Conservation (phyloP, 2,113 vertebrate genomes). For the Pelecanus crispus region DNA sequence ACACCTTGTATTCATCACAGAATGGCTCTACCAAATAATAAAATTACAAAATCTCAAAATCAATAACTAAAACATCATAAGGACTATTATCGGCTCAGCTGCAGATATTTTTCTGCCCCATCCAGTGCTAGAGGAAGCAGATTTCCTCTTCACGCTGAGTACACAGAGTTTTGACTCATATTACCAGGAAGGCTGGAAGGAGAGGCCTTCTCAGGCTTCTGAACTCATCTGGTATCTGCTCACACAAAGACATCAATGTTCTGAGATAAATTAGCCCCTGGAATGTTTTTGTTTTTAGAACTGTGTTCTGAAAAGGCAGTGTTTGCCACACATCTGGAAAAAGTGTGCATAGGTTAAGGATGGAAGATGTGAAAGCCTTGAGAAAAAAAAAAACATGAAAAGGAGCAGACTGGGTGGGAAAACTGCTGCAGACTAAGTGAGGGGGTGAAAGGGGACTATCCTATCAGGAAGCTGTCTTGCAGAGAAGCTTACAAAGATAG, state of each 20-base stretch:
- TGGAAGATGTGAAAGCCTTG: not conserved
- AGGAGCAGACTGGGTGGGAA: slow-evolving; percentile 35
- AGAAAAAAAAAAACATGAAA: slow-evolving; percentile 65
- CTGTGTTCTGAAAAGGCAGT: slow-evolving; percentile 44
- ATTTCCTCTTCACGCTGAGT: slow-evolving; percentile 61
- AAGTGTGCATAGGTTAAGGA: slow-evolving; percentile 57
- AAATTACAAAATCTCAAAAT: slow-evolving; percentile 5
- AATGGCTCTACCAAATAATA: not conserved
- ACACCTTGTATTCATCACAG: not conserved
- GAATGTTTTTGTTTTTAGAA: slow-evolving; percentile 68
- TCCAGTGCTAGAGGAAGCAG: slow-evolving; percentile 21
- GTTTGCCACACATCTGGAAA: slow-evolving; percentile 70
- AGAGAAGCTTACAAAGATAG: slow-evolving; percentile 32
- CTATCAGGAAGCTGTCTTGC: not conserved
- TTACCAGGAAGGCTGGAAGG: slow-evolving; percentile 50
- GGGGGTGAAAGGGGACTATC: not conserved
- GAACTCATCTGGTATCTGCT: slow-evolving; percentile 66
- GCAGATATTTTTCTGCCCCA: slow-evolving; percentile 43
- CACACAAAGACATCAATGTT: slow-evolving; percentile 47
- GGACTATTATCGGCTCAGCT: slow-evolving; percentile 20
- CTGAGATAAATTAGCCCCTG: slow-evolving; percentile 61
- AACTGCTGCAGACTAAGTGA: slow-evolving; percentile 3
- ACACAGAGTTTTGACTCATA: slow-evolving; percentile 43
- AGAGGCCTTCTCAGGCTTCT: slow-evolving; percentile 54
- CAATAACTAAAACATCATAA: not conserved